These are phyloP conservation scores for Dryobotodes eremita DNA, from an alignment of 2,888 invertebrate species.

Conservation along the genomic window DNA sequence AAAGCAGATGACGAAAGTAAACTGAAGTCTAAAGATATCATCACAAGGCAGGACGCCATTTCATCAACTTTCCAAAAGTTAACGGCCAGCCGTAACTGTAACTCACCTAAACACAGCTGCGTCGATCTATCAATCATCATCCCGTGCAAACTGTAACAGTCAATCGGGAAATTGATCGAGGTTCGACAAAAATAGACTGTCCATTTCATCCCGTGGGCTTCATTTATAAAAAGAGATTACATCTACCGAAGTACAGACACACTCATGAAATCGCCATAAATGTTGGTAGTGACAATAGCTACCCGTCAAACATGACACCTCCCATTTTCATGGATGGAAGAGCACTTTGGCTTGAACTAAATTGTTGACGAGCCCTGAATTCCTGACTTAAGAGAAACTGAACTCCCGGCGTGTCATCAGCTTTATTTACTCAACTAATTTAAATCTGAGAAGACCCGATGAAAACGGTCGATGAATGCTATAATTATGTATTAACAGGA, in stretches of 20 bases:
- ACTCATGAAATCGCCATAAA: slow-evolving; percentile 19
- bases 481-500: slow-evolving; percentile 25
- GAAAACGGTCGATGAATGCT: slow-evolving; percentile 50
- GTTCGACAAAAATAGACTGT: slow-evolving; percentile 41
- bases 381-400: slow-evolving; percentile 44
- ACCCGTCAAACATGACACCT: slow-evolving; percentile 31
- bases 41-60: slow-evolving; percentile 4
- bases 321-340: slow-evolving; percentile 10
- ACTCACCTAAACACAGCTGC: slow-evolving; percentile 16
- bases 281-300: slow-evolving; percentile 29
- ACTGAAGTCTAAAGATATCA: neutral
- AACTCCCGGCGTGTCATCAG: slow-evolving; percentile 43
- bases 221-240: slow-evolving; percentile 20
- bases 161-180: slow-evolving; percentile 41
- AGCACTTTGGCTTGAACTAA: slow-evolving; percentile 27
- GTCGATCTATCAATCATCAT: slow-evolving; percentile 42
- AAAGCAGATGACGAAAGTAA: slow-evolving; percentile 4
- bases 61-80: slow-evolving; percentile 9
- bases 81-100: slow-evolving; percentile 19
- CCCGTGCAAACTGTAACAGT: slow-evolving; percentile 27
- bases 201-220: slow-evolving; percentile 30
- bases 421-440: slow-evolving; percentile 59
- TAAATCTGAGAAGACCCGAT: slow-evolving; percentile 42
- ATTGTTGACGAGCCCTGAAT: slow-evolving; percentile 43
- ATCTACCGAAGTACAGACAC: slow-evolving; percentile 9